A percentile compares a stretch with the other conserved stretches of the same genome.
These are phyloP conservation scores for Lutjanus argentimaculatus DNA, from an alignment of 2,797 vertebrate genomes.

Conservation along the genomic window DNA sequence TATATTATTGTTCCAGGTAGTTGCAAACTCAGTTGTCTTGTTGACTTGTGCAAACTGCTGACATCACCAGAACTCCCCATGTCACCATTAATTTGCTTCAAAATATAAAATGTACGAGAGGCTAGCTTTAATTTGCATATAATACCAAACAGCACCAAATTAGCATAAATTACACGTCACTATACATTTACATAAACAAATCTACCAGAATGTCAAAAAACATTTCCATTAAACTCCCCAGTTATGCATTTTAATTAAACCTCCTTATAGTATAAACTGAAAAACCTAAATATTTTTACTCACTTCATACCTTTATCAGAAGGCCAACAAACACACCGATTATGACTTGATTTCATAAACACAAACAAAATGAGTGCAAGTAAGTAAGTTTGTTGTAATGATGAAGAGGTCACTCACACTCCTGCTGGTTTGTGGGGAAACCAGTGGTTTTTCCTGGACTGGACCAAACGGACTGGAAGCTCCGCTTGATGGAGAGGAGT, in stretches of 20 bases:
- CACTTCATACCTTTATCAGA: not conserved
- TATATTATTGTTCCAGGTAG: not conserved
- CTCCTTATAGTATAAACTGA: not conserved
- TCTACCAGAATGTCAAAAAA: not conserved
- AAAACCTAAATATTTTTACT: not conserved
- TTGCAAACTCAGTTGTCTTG: not conserved
- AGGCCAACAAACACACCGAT: not conserved
- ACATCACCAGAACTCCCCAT: not conserved
- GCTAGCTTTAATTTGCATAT: not conserved
- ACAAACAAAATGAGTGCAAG: not conserved
- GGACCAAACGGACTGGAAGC: constrained; percentile 89
- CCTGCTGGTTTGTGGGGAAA: constrained; percentile 80
- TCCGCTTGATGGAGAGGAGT: constrained; percentile 92
- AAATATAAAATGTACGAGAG: not conserved
- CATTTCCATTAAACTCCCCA: not conserved
- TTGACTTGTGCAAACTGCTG: not conserved
- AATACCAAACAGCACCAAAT: not conserved
- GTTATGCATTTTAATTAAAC: not conserved
- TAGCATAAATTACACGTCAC: not conserved
- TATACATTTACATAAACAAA: not conserved
- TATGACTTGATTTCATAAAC: not conserved
- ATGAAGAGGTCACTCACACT: constrained; percentile 62
- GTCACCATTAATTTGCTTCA: not conserved
- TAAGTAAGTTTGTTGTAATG: no score
- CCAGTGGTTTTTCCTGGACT: constrained; percentile 83